Percentiles rank a stretch among this genome's conserved stretches.
Conservation (phyloP, 2,797 vertebrate genomes). For the Rhabdophis nuchalis region DNA sequence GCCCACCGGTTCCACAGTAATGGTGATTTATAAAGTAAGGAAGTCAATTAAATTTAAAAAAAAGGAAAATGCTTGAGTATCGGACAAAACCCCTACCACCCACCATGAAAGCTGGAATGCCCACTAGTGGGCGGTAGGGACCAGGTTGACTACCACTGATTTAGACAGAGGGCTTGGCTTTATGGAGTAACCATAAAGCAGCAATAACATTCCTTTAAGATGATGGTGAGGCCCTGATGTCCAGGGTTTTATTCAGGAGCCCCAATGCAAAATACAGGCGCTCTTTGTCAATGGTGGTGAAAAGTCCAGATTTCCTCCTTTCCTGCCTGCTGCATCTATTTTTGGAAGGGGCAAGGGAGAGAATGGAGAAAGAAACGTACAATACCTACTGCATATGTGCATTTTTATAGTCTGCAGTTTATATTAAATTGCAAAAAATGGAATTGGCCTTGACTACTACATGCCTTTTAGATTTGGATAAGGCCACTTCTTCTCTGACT, state of each 20-base stretch:
- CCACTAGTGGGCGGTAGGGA: too few relatives aligned
- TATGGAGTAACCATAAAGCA: accelerated
- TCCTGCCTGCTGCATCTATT: background rate
- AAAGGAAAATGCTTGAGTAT: too few relatives aligned
- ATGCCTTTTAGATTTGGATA: background rate
- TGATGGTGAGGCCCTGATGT: background rate
- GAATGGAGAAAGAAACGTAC: background rate
- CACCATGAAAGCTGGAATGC: too few relatives aligned
- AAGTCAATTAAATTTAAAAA: too few relatives aligned
- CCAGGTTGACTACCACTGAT: too few relatives aligned
- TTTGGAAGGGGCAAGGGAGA: background rate
- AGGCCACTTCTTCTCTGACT: background rate
- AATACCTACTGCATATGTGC: background rate
- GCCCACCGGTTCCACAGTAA: too few relatives aligned
- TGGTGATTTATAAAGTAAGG: too few relatives aligned
- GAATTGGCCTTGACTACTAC: background rate
- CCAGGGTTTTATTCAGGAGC: background rate
- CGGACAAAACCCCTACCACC: too few relatives aligned
- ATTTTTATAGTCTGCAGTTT: background rate
- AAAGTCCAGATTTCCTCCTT: background rate
- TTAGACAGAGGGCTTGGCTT: background rate
- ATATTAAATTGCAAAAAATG: background rate
- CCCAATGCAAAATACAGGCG: background rate
- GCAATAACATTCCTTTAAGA: accelerated
- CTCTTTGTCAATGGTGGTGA: background rate